A percentile compares a stretch with the other conserved stretches of the same genome.
Evolutionary conservation across 2,113 vertebrate genomes (phyloP).

Genomic region (Etheostoma cragini): DNA sequence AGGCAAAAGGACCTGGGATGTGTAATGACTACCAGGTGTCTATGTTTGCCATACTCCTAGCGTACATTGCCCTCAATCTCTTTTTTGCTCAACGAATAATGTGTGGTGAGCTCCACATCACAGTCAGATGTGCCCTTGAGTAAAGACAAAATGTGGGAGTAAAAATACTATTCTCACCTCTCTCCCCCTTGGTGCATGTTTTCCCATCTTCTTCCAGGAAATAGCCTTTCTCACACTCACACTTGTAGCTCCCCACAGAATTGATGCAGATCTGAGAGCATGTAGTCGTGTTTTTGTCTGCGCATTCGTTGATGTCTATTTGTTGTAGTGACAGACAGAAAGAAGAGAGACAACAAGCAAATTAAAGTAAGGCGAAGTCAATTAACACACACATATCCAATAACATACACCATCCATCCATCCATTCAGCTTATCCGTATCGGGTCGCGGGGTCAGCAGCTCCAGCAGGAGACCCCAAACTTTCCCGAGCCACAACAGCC

Average conservation of each 20-base stretch:
- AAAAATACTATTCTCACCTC: conserved; percentile 82
- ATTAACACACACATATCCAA: background rate
- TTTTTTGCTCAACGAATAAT: conserved; percentile 1
- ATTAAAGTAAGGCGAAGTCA: background rate
- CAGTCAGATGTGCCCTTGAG: conserved; percentile 47
- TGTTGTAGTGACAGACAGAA: conserved; percentile 11
- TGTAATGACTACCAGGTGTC: conserved; percentile 81
- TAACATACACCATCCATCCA: background rate
- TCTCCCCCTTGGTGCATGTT: conserved; percentile 91
- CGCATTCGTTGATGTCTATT: conserved; percentile 93
- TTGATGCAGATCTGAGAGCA: conserved; percentile 95
- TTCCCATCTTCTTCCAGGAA: conserved; percentile 89
- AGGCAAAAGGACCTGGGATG: conserved; percentile 57
- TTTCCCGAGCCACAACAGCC: no score
- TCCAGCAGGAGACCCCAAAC: no score
- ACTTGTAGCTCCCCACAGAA: conserved; percentile 92
- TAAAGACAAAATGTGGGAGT: conserved; percentile 32
- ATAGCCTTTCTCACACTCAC: conserved; percentile 90
- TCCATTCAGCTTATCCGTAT: no score
- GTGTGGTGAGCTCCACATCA: conserved; percentile 44
- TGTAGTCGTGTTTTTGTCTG: conserved; percentile 84
- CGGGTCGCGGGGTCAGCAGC: no score
- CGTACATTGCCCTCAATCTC: background rate
- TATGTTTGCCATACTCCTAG: conserved; percentile 42
- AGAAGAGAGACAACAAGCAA: conserved; percentile 1